Conservation (phyloP, 2,888 invertebrate species). For the Hymenopus coronatus region DNA sequence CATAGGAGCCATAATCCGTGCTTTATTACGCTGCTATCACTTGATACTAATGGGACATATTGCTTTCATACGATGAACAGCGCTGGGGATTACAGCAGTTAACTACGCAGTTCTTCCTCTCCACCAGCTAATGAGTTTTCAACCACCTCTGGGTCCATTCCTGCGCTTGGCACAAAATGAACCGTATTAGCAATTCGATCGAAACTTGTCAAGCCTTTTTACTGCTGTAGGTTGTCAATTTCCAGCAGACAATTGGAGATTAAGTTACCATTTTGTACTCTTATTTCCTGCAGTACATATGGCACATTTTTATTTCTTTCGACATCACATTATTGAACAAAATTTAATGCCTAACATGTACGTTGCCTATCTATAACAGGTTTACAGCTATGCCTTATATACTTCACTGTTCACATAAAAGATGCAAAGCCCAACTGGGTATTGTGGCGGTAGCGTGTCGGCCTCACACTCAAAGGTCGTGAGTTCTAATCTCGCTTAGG, state of each 20-base stretch:
- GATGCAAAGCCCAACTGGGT: no score
- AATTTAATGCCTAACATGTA: no score
- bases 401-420: no score
- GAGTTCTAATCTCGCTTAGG: no score
- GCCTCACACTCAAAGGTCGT: no score
- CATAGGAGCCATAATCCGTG: background rate
- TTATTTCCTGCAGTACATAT: no score
- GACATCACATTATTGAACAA: no score
- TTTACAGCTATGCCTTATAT: no score
- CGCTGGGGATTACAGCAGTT: background rate
- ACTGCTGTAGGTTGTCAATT: background rate
- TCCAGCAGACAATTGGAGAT: background rate
- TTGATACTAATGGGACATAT: background rate
- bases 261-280: background rate
- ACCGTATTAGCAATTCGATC: background rate
- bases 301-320: no score
- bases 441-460: no score
- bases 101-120: background rate
- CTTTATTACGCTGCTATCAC: background rate
- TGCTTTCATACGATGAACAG: background rate
- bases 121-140: background rate
- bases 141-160: background rate
- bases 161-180: background rate
- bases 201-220: background rate
- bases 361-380: no score